Conservation (phyloP, 1,140 invertebrate genomes). For the Drosophila chauvacae region DNA sequence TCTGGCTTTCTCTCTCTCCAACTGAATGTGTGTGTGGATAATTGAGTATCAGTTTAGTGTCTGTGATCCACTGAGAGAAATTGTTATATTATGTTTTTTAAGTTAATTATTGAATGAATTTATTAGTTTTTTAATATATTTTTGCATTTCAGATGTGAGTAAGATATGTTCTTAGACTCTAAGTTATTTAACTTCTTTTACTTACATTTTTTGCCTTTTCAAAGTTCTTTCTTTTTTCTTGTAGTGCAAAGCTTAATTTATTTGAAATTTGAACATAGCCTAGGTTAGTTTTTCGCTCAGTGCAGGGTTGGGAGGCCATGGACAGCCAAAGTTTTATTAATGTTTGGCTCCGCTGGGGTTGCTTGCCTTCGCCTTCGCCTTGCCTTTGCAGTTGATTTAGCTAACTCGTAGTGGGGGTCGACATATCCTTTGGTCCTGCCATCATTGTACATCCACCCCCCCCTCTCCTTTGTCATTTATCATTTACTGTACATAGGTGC, state of each 20-base stretch:
- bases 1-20: conserved; percentile 1
- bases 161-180: too few relatives aligned
- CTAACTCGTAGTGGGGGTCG: conserved; percentile 46
- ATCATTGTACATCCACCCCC: neutral
- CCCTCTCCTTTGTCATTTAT: conserved; percentile 51
- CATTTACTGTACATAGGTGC: conserved; percentile 43
- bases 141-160: too few relatives aligned
- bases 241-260: too few relatives aligned
- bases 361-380: conserved; percentile 6
- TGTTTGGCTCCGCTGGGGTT: conserved; percentile 56
- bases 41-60: conserved; percentile 81
- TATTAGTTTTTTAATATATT: too few relatives aligned
- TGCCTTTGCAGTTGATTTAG: conserved; percentile 67
- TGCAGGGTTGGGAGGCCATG: conserved; percentile 21
- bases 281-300: conserved; percentile 13
- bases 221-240: neutral
- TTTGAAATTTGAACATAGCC: neutral
- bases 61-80: conserved; percentile 40
- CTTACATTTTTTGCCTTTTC: neutral
- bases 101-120: neutral
- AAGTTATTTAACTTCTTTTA: too few relatives aligned
- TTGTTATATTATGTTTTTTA: too few relatives aligned
- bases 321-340: conserved; percentile 81
- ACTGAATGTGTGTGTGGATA: conserved; percentile 55
- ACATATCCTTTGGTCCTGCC: conserved; percentile 40